Conservation (phyloP, 2,888 invertebrate genomes). For the Epirrhoe alternata region DNA sequence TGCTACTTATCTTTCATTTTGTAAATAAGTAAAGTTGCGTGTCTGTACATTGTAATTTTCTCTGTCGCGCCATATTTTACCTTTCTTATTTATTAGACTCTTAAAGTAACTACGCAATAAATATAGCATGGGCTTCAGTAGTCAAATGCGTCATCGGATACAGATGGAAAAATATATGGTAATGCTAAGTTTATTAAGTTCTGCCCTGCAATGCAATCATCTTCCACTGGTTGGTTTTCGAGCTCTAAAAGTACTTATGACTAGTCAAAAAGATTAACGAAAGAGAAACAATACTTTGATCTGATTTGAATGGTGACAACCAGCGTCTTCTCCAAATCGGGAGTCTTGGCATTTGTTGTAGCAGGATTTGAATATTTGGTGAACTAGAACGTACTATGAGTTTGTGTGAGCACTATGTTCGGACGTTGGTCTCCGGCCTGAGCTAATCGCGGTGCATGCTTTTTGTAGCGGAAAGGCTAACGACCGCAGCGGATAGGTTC, state of each 20-base stretch:
- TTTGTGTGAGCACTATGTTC: slow-evolving; percentile 47
- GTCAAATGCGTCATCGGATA: slow-evolving; percentile 39
- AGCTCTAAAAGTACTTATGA: slow-evolving; percentile 1
- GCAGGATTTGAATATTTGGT: slow-evolving; percentile 33
- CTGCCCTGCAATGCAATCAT: background rate
- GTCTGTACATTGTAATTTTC: slow-evolving; percentile 51
- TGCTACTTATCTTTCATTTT: slow-evolving; percentile 39
- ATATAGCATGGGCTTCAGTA: slow-evolving; percentile 47
- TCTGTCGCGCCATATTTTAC: slow-evolving; percentile 43
- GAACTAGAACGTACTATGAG: slow-evolving; percentile 32
- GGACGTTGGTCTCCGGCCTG: slow-evolving; percentile 63
- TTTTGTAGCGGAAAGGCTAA: slow-evolving; percentile 74
- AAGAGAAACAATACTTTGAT: background rate
- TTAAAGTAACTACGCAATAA: slow-evolving; percentile 53
- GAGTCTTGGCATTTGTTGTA: slow-evolving; percentile 5
- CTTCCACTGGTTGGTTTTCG: background rate
- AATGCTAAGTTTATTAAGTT: slow-evolving; percentile 16
- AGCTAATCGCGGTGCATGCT: slow-evolving; percentile 66
- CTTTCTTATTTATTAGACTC: slow-evolving; percentile 47
- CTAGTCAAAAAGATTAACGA: background rate
- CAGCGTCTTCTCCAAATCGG: background rate
- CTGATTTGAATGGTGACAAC: background rate
- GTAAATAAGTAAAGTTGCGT: slow-evolving; percentile 48
- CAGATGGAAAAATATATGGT: slow-evolving; percentile 26
- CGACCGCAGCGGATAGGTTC: slow-evolving; percentile 74